These are phyloP conservation scores for Plodia interpunctella DNA, from an alignment of 1,140 invertebrate species.

Conservation along the genomic window DNA sequence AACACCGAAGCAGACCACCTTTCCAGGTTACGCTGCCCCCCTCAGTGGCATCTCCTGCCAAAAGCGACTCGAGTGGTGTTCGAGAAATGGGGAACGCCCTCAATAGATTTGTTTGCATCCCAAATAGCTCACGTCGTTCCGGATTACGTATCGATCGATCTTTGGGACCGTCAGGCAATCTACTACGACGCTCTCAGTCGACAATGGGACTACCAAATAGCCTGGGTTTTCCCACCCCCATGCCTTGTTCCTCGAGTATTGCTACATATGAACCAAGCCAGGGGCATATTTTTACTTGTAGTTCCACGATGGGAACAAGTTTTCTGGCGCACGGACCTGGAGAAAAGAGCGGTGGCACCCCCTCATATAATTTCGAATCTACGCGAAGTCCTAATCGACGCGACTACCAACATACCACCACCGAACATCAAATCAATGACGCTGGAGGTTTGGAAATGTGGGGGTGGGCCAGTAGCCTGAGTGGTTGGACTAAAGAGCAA, in stretches of 20 bases:
- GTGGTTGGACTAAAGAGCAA: constrained; percentile 6
- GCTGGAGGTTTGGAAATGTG: constrained; percentile 34
- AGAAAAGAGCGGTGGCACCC: constrained; percentile 20
- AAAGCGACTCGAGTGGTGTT: too few relatives aligned
- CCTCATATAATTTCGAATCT: constrained; percentile 25
- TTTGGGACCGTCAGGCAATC: too few relatives aligned
- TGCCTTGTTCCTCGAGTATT: constrained; percentile 44
- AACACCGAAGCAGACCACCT: too few relatives aligned
- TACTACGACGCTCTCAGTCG: too few relatives aligned
- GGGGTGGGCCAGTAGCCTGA: constrained; percentile 19
- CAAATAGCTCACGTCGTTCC: too few relatives aligned
- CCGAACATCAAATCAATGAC: constrained; percentile 19
- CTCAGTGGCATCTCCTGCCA: too few relatives aligned
- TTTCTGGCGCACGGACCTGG: constrained; percentile 30
- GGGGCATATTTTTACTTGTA: constrained; percentile 29
- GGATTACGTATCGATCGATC: too few relatives aligned
- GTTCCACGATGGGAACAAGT: constrained; percentile 26
- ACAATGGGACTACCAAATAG: too few relatives aligned
- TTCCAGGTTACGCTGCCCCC: too few relatives aligned
- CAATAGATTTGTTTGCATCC: too few relatives aligned
- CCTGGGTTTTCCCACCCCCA: too few relatives aligned
- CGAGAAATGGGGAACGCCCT: too few relatives aligned
- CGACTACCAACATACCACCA: constrained; percentile 22
- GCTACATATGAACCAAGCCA: constrained; percentile 41
- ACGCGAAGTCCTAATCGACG: constrained; percentile 25